These are phyloP conservation scores for Hyperoplus immaculatus DNA, from an alignment of 2,797 vertebrate species.

Conservation along the genomic window DNA sequence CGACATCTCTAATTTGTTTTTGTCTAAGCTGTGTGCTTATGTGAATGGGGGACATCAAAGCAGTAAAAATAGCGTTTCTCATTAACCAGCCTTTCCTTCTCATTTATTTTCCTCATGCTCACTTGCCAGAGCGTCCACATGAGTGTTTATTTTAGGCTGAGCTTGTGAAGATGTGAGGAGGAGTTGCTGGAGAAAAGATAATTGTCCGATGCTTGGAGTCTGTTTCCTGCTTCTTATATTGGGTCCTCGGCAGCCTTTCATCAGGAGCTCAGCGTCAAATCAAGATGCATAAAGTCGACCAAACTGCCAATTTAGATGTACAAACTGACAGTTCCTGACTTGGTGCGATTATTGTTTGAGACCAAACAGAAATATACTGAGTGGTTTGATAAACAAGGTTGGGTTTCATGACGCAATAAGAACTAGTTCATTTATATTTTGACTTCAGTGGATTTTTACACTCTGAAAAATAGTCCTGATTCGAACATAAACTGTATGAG, in stretches of 20 bases:
- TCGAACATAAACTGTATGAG: too few relatives aligned
- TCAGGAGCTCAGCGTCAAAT: constrained; percentile 53
- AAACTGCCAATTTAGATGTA: constrained; percentile 47
- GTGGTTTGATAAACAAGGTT: constrained; percentile 30
- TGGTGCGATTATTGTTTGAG: constrained; percentile 25
- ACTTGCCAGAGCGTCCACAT: constrained; percentile 83
- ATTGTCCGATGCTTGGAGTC: constrained; percentile 66
- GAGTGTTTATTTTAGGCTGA: constrained; percentile 76
- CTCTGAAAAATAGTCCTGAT: background rate
- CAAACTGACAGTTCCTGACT: constrained; percentile 33
- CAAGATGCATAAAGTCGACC: constrained; percentile 48
- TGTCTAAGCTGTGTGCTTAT: constrained; percentile 88
- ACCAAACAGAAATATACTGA: constrained; percentile 8
- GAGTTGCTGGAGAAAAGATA: constrained; percentile 73
- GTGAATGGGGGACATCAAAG: constrained; percentile 87
- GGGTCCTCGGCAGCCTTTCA: constrained; percentile 58
- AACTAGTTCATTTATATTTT: constrained; percentile 14
- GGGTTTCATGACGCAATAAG: constrained; percentile 4
- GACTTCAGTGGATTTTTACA: constrained; percentile 11
- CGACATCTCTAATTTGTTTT: constrained; percentile 89
- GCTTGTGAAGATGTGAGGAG: constrained; percentile 81
- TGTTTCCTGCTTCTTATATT: constrained; percentile 54
- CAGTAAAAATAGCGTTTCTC: constrained; percentile 89
- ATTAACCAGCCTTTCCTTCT: constrained; percentile 88
- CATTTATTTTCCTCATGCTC: constrained; percentile 86